Evolutionary conservation across 2,797 vertebrate species (phyloP).

Genomic region (Garrulus glandarius): DNA sequence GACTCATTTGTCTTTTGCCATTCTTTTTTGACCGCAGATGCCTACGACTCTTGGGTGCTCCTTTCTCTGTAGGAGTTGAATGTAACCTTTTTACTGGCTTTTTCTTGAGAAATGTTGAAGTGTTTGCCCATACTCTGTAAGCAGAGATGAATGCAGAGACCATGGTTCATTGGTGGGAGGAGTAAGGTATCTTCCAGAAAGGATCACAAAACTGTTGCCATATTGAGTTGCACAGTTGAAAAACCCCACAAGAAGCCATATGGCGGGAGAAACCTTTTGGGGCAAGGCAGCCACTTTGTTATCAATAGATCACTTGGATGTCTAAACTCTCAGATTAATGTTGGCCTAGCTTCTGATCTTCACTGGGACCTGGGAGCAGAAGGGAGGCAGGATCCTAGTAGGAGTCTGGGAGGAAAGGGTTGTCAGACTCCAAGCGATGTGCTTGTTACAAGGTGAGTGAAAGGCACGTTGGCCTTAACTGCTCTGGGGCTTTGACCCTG

Average conservation of each 20-base stretch:
- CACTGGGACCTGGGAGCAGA: background rate
- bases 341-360: background rate
- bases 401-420: background rate
- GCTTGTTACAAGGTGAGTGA: background rate
- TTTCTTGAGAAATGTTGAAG: background rate
- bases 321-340: background rate
- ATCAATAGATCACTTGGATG: background rate
- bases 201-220: background rate
- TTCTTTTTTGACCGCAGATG: background rate
- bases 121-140: background rate
- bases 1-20: background rate
- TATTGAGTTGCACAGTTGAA: background rate
- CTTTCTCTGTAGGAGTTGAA: background rate
- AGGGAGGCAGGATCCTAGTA: background rate
- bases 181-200: background rate
- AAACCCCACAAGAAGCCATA: background rate
- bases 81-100: background rate
- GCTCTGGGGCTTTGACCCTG: background rate
- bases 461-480: background rate
- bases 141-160: background rate
- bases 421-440: background rate
- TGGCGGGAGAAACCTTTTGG: background rate
- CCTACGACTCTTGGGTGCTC: background rate
- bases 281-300: background rate
- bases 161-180: background rate